phyloP scores from a whole-genome alignment of 2,888 invertebrate genomes.

The Celastrina argiolus region DNA sequence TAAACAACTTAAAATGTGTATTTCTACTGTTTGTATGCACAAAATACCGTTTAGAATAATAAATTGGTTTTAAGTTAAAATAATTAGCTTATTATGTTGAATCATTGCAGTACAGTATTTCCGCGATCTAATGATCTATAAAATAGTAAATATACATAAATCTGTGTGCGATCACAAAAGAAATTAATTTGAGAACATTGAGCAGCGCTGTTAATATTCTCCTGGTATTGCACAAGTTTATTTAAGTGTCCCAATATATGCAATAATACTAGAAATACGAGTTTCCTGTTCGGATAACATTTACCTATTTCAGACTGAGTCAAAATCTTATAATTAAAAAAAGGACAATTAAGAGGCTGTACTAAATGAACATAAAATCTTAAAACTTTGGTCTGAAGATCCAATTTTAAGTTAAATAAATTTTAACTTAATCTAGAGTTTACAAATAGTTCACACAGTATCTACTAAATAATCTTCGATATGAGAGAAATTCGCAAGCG shows the following conservation, averaged over 20 bases:
- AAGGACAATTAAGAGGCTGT: not conserved
- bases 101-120: not conserved
- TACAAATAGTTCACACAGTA: constrained; percentile 22
- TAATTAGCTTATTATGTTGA: not conserved
- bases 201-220: not conserved
- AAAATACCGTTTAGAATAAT: not conserved
- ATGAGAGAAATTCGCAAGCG: not conserved
- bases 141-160: no score
- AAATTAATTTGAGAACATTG: not conserved
- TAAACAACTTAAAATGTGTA: not conserved
- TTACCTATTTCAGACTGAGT: not conserved
- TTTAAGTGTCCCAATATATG: not conserved
- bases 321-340: not conserved
- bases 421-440: not conserved
- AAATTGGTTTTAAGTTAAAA: not conserved
- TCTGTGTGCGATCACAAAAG: not conserved
- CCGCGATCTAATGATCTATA: not conserved
- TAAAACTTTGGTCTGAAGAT: not conserved
- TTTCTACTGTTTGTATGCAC: not conserved
- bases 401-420: not conserved
- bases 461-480: constrained; percentile 9
- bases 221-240: not conserved
- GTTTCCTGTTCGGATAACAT: not conserved
- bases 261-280: no score
- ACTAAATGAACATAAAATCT: not conserved